Conservation (phyloP, 2,888 invertebrate species). For the Cacoxenus indagator region DNA sequence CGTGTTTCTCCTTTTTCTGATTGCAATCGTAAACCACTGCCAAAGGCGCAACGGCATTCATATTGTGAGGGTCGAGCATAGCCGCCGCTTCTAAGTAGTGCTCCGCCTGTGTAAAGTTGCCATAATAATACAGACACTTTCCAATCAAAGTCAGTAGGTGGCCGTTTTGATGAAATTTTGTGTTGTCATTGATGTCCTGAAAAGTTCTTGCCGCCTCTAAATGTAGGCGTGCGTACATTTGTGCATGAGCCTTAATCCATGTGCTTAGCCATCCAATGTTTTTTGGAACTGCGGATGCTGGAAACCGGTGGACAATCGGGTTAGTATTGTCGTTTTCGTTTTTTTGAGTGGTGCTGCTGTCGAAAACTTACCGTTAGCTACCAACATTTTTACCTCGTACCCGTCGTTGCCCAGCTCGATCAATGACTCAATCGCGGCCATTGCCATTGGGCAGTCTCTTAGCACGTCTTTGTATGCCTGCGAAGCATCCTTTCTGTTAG, state of each 20-base stretch:
- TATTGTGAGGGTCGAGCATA: constrained; percentile 72
- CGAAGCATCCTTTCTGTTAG: constrained; percentile 79
- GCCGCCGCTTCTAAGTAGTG: constrained; percentile 70
- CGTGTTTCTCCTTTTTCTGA: constrained; percentile 75
- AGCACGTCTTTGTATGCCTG: constrained; percentile 85
- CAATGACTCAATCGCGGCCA: constrained; percentile 82
- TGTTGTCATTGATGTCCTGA: constrained; percentile 77
- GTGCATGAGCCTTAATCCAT: constrained; percentile 78
- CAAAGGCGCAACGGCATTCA: constrained; percentile 77
- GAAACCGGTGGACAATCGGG: neutral
- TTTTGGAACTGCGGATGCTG: constrained; percentile 60
- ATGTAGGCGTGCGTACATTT: constrained; percentile 79
- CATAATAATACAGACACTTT: constrained; percentile 80
- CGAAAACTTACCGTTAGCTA: constrained; percentile 73
- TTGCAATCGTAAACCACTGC: constrained; percentile 75
- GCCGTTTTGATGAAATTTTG: constrained; percentile 78
- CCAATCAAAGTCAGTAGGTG: constrained; percentile 79
- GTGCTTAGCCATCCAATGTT: constrained; percentile 74
- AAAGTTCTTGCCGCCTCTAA: constrained; percentile 77
- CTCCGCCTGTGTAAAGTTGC: constrained; percentile 79
- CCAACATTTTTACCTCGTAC: constrained; percentile 80
- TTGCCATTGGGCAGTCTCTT: constrained; percentile 80
- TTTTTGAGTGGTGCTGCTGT: neutral
- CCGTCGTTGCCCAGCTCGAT: constrained; percentile 81
- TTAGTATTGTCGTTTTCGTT: neutral